Evolutionary conservation across 2,113 vertebrate species (phyloP).

Genomic region (Melierax canorus): DNA sequence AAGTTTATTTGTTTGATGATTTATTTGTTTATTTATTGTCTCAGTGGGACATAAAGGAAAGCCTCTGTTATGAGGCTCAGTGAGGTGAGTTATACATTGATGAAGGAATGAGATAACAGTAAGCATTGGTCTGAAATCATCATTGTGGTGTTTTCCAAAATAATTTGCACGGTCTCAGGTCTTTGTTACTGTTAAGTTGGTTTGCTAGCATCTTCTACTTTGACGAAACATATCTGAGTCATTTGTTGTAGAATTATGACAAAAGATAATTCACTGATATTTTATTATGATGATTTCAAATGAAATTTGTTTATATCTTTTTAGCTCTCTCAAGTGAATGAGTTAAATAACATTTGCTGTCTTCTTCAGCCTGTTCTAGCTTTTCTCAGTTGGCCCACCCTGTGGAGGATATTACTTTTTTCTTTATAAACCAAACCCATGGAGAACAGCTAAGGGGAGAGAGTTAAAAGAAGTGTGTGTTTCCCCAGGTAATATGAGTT

Average conservation of each 20-base stretch:
- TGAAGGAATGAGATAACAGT: neutral
- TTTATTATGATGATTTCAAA: neutral
- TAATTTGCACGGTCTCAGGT: neutral
- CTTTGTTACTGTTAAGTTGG: neutral
- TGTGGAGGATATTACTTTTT: neutral
- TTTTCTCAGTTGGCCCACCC: neutral
- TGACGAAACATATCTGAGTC: neutral
- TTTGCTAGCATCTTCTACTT: neutral
- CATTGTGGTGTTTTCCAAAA: neutral
- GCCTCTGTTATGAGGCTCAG: neutral
- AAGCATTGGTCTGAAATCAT: neutral
- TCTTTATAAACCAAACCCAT: neutral
- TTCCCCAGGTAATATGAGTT: neutral
- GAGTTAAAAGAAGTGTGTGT: neutral
- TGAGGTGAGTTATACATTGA: neutral
- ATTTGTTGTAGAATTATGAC: neutral
- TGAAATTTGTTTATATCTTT: neutral
- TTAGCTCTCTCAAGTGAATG: neutral
- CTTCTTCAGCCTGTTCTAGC: neutral
- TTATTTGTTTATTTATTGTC: neutral
- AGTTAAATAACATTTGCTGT: neutral
- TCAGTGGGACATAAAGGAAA: neutral
- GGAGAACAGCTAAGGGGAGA: neutral
- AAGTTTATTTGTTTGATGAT: neutral
- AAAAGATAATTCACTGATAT: neutral